Percentiles rank a stretch among this genome's conserved stretches.
These are phyloP conservation scores for Babylonia areolata DNA, from an alignment of 1,140 invertebrate species.

Conservation along the genomic window DNA sequence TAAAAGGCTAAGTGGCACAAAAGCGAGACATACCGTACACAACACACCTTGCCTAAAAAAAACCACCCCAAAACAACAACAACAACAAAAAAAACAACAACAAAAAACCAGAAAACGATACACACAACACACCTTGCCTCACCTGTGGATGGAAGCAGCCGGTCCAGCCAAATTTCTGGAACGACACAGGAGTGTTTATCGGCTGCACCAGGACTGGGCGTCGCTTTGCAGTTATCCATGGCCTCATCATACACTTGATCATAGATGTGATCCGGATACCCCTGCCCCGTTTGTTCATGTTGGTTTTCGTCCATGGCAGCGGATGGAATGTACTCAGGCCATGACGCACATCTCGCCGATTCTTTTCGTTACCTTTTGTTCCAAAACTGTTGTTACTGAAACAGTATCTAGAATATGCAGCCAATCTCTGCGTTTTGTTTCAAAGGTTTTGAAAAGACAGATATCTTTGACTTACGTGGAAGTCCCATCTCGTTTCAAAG, in stretches of 20 bases:
- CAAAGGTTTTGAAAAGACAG: too few species aligned
- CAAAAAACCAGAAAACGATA: neutral
- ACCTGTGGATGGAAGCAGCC: conserved; percentile 8
- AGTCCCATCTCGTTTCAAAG: too few species aligned
- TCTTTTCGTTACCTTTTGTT: neutral
- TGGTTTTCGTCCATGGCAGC: too few species aligned
- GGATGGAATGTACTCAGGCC: too few species aligned
- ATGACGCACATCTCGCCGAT: neutral
- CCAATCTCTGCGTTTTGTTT: too few species aligned
- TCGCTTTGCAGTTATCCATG: neutral
- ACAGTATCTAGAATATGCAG: too few species aligned
- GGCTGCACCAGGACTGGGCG: neutral
- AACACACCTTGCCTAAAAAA: too few species aligned
- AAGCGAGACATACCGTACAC: too few species aligned
- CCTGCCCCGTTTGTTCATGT: neutral
- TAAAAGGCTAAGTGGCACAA: too few species aligned
- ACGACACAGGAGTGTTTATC: neutral
- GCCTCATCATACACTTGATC: neutral
- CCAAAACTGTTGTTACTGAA: too few species aligned
- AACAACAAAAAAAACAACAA: neutral
- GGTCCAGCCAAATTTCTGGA: neutral
- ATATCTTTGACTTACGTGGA: too few species aligned
- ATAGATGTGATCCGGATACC: neutral
- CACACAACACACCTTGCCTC: neutral
- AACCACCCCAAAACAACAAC: too few species aligned